Base-by-base conservation (phyloP, 1,140 invertebrate species). In the Apis laboriosa region DNA sequence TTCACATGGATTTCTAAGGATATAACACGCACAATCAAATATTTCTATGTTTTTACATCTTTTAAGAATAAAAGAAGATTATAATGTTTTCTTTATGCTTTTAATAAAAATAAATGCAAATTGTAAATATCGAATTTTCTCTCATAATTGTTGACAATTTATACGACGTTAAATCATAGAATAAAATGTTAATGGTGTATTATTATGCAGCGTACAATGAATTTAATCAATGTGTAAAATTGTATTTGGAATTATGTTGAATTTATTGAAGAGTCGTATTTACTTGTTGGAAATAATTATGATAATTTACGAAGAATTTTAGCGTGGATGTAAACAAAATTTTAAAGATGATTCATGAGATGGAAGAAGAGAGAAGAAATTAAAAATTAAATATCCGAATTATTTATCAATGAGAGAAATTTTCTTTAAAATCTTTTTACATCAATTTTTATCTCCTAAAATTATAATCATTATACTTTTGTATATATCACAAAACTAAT, bases 201-300 rank as follows among this genome's bases (percentile, higher is more conserved):
- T 34, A 13, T 5, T 4, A 21, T 53, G 5, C 4, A 72, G 51
- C 34, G 17, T 17, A n/a, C 17, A 11, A 51, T 43, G 67, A 68
- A 74, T 84, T 84, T 79, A 63, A 79, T 79, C 19, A 15, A 24
- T 5, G 15, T 21, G n/a, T 68, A 9, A 61, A 68, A 71, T 58
- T 49, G 9, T 19, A 2, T 12, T 43, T 43, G 34, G 5, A 43
- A 43, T 43, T 43, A 43, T 43, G 43, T 15, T 5, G 55, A 55
- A 53, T 75, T 76, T 61, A 76, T 82, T 49, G 70, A 83, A 63
- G 19, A 77, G 15, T 34, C 24, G 28, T 56, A 61, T 72, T 77
- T 74, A 61, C 49, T 15, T 13, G 43, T 61, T 17, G 49, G n/a
- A 17, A 8, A 12, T n/a, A 17, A 53, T 28, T 5, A 0, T 0